Conservation (phyloP, 2,888 invertebrate genomes). For the Nasonia oneida region DNA sequence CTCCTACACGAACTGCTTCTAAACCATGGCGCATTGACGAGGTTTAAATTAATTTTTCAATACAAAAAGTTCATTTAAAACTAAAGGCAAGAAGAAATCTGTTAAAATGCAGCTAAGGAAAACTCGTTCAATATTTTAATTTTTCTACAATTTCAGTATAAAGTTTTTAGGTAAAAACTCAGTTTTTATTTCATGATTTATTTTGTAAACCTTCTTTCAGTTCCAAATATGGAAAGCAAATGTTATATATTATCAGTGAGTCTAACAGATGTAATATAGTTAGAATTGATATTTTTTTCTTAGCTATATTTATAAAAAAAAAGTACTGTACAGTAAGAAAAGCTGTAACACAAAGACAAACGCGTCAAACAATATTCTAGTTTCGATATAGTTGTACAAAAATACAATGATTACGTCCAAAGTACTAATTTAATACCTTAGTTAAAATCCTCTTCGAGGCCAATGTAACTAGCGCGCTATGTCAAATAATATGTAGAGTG, state of each 20-base stretch:
- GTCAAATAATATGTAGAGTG: constrained; percentile 24
- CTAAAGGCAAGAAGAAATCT: neutral
- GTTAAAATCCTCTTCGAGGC: constrained; percentile 31
- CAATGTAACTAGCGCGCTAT: constrained; percentile 28
- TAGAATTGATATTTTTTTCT: constrained; percentile 6
- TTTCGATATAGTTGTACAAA: constrained; percentile 31
- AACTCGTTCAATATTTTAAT: neutral
- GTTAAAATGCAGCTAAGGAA: constrained; percentile 29
- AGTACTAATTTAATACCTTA: constrained; percentile 41
- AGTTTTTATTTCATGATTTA: neutral
- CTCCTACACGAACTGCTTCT: constrained; percentile 68
- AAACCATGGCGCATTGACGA: constrained; percentile 74
- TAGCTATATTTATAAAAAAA: constrained; percentile 25
- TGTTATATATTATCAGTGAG: neutral
- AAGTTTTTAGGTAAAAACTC: no score
- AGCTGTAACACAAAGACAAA: neutral
- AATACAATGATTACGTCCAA: constrained; percentile 43
- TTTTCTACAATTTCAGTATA: no score
- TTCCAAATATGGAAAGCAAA: neutral
- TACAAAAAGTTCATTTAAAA: neutral
- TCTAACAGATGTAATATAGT: neutral
- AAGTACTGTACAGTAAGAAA: constrained; percentile 21
- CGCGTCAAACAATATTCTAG: constrained; percentile 25
- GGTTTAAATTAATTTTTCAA: constrained; percentile 65
- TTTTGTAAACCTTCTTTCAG: neutral